phyloP scores from a whole-genome alignment of 37 sponge, comb jelly and placozoan genomes.

The Haliclona indistincta region DNA sequence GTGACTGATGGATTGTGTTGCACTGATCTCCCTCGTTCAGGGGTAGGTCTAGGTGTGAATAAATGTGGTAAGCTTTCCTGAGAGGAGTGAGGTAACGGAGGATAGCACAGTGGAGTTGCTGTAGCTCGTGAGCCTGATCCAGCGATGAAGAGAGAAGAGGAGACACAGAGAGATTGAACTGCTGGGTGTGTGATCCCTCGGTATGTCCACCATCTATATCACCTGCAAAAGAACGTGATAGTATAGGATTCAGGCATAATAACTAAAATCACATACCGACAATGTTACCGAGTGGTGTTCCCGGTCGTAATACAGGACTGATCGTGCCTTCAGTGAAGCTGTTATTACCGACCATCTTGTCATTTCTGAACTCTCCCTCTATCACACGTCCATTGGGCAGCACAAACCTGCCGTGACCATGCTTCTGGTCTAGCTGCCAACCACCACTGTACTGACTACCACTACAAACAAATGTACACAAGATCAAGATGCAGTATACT shows the following conservation, averaged over 20 bases:
- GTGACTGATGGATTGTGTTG: too few species aligned
- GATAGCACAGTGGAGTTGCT: conserved; percentile 51
- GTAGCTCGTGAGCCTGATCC: conserved; percentile 24
- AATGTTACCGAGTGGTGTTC: conserved; percentile 60
- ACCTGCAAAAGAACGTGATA: neutral
- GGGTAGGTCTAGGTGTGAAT: conserved; percentile 64
- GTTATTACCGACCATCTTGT: conserved; percentile 29
- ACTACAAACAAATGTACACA: conserved; percentile 22
- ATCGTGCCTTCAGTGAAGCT: neutral
- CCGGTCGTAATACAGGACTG: conserved; percentile 18
- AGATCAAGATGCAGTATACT: neutral
- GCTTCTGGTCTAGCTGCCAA: conserved; percentile 77
- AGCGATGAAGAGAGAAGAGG: conserved; percentile 7
- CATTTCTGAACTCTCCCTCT: conserved; percentile 66
- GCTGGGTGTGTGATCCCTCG: conserved; percentile 36
- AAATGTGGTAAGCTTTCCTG: conserved; percentile 67
- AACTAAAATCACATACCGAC: conserved; percentile 33
- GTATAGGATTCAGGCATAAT: neutral
- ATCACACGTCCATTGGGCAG: conserved; percentile 66
- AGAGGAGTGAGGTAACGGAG: conserved; percentile 56
- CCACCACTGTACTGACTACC: conserved; percentile 81
- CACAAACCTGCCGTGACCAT: conserved; percentile 73
- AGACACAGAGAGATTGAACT: conserved; percentile 47
- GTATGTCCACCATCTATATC: conserved; percentile 17
- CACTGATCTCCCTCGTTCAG: too few species aligned